Base-by-base conservation (phyloP, 2,797 vertebrate species). In the Taeniopygia guttata region DNA sequence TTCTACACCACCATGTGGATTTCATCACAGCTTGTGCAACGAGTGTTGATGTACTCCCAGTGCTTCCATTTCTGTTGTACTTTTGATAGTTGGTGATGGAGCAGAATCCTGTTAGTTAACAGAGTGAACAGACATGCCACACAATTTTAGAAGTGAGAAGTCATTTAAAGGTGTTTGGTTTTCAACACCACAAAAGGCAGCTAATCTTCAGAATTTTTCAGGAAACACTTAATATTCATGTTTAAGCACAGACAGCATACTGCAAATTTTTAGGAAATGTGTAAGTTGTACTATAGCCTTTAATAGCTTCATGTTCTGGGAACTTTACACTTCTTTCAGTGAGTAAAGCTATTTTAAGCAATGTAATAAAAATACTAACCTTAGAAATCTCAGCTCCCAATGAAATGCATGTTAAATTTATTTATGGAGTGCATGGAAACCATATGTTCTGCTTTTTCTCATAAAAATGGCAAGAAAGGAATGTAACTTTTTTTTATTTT, bases 291-390 rank as follows among this genome's bases (percentile, higher is more conserved):
- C 21, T 91, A 12, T 8, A 85, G 73, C 23, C 25, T 88, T 20
- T 74, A 84, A 94, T 19, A 75, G 4, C 32, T 79, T 85, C 23
- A 4, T 66, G 32, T 64, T 91, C 93, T 91, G 52, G 9, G 64
- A 95, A 36, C 11, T 66, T 79, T 91, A 43, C 12, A 38, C 52
- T 93, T 95, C 38, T 81, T 96, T 87, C 46, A 58, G 49, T 73
- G 30, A 90, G 4, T 92, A 76, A 88, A 93, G 54, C 32, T 90
- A 92, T 84, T 96, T 72, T 95, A 85, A 96, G n/a, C 10, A 84
- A 49, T 3, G 23, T 13, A 70, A 76, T 88, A 70, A 83, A 89
- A 96, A 78, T 59, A 40, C 23, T 81, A 51, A n/a, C 75, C 34
- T 84, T n/a, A 52, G 62, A 94, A 95, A 94, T 92, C 79, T 67